phyloP scores from a whole-genome alignment of 2,888 invertebrate genomes.

The Syrista parreyssii region DNA sequence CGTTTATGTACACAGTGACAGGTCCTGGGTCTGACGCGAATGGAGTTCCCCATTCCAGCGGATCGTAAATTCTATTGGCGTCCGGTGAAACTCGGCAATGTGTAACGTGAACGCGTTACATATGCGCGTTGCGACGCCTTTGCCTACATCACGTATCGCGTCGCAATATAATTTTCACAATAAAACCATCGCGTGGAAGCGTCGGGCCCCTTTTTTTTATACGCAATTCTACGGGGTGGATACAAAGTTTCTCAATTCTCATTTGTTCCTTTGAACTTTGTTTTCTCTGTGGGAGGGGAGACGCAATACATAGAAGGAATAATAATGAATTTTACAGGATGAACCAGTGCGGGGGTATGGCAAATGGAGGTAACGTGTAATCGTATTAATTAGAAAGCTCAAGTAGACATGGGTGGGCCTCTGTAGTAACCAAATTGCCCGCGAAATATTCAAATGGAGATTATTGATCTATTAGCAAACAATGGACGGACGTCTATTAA shows the following conservation, averaged over 20 bases:
- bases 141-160: conserved; percentile 29
- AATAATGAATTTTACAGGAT: neutral
- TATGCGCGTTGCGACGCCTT: conserved; percentile 34
- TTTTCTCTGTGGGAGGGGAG: neutral
- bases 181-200: conserved; percentile 25
- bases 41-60: conserved; percentile 31
- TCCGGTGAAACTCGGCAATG: conserved; percentile 57
- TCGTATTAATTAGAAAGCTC: conserved; percentile 1
- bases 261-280: neutral
- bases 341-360: neutral
- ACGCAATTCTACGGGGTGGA: neutral
- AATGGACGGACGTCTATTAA: neutral
- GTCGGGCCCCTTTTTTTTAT: conserved; percentile 21
- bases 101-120: conserved; percentile 43
- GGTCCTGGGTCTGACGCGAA: conserved; percentile 21
- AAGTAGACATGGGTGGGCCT: neutral
- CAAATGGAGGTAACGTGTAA: neutral
- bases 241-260: neutral
- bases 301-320: neutral
- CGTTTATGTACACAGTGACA: neutral
- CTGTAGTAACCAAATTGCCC: neutral
- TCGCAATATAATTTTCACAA: conserved; percentile 38
- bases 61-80: conserved; percentile 44
- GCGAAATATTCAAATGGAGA: neutral
- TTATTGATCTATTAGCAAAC: neutral